Conservation (phyloP, 2,797 vertebrate species). For the Leptoclinus maculatus region DNA sequence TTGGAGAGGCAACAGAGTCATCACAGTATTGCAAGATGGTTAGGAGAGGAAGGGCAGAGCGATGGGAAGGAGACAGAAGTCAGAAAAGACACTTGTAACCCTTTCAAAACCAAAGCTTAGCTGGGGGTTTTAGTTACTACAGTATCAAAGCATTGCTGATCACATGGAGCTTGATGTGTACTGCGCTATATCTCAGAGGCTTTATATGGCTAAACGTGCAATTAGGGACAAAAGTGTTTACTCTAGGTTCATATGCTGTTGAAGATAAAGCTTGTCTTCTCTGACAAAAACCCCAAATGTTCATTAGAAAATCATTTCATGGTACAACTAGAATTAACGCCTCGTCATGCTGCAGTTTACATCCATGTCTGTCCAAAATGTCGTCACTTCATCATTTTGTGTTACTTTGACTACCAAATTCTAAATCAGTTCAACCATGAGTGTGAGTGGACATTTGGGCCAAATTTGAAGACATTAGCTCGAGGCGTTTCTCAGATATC, state of each 20-base stretch:
- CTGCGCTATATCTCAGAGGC: background rate
- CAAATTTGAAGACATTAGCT: too few species aligned
- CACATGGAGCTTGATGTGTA: background rate
- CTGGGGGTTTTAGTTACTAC: background rate
- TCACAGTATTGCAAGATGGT: slow-evolving; percentile 66
- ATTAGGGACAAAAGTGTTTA: background rate
- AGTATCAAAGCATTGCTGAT: slow-evolving; percentile 5
- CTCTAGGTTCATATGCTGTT: background rate
- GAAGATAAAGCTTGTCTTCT: background rate
- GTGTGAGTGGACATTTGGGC: too few species aligned
- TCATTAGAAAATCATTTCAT: background rate
- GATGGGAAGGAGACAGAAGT: slow-evolving; percentile 46
- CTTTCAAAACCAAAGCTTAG: slow-evolving; percentile 21
- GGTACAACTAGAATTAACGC: background rate
- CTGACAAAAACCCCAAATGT: background rate
- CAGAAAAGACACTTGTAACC: slow-evolving; percentile 34
- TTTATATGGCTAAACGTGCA: background rate
- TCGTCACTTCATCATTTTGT: background rate
- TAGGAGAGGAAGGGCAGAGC: slow-evolving; percentile 58
- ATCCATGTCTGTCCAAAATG: too few species aligned
- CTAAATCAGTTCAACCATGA: too few species aligned
- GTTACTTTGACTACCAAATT: background rate
- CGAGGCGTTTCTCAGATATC: too few species aligned
- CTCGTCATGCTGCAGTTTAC: too few species aligned
- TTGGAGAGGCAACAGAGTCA: slow-evolving; percentile 74